A percentile compares a stretch with the other conserved stretches of the same genome.
Conservation (phyloP, 2,113 vertebrate genomes). For the Leptobrachium ailaonicum region DNA sequence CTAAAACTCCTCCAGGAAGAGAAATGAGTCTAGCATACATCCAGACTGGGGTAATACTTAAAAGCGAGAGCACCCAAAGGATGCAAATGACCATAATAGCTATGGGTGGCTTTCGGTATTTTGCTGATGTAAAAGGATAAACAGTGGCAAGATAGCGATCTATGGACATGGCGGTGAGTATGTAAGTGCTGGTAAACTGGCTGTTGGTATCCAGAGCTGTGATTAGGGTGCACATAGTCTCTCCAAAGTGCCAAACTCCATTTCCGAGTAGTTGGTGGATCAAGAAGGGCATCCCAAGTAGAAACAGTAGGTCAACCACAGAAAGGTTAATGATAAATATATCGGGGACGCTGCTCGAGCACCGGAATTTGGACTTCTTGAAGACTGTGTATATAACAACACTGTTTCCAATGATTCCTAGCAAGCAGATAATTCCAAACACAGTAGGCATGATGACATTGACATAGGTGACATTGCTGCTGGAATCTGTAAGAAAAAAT, state of each 20-base stretch:
- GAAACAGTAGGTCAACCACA: constrained; percentile 61
- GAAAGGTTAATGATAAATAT: constrained; percentile 63
- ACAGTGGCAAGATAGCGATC: constrained; percentile 56
- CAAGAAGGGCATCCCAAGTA: constrained; percentile 62
- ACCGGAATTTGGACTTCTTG: constrained; percentile 65
- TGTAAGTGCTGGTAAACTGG: constrained; percentile 63
- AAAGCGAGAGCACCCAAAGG: constrained; percentile 57
- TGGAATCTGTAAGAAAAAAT: constrained; percentile 31
- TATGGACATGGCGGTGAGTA: constrained; percentile 59
- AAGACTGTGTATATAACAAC: constrained; percentile 65
- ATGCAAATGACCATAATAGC: constrained; percentile 47
- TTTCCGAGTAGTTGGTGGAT: constrained; percentile 63
- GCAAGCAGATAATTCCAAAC: constrained; percentile 66
- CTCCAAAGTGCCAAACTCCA: constrained; percentile 57
- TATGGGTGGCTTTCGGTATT: constrained; percentile 55
- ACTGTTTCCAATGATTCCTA: constrained; percentile 63
- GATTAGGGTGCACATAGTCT: constrained; percentile 56
- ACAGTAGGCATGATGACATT: constrained; percentile 64
- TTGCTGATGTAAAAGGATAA: constrained; percentile 57
- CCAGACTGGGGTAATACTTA: constrained; percentile 60
- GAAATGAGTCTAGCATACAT: constrained; percentile 60
- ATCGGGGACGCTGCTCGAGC: constrained; percentile 59
- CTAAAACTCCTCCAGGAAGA: constrained; percentile 53
- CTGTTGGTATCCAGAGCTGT: constrained; percentile 62
- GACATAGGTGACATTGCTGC: constrained; percentile 50